Conservation (phyloP, 2,888 invertebrate species). For the Ectemnius continuus region DNA sequence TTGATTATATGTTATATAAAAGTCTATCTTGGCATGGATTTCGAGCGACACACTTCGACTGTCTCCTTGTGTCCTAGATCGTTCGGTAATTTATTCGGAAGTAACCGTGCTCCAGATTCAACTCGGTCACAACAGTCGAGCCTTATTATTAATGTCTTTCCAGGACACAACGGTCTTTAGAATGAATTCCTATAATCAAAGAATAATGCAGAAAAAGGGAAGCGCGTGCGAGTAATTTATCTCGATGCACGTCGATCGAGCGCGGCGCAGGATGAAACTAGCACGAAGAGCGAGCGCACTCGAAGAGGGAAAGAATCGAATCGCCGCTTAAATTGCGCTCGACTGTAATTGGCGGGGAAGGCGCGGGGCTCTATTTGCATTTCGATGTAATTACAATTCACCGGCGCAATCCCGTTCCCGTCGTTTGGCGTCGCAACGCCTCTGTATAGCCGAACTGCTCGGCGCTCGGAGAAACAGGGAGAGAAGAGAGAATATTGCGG, state of each 20-base stretch:
- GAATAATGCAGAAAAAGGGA: not conserved
- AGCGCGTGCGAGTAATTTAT: too few species aligned
- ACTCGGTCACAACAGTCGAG: too few species aligned
- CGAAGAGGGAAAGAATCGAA: constrained; percentile 3
- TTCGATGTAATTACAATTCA: constrained; percentile 48
- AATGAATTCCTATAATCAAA: too few species aligned
- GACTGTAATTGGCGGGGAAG: constrained; percentile 35
- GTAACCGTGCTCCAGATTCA: not conserved
- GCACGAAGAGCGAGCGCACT: not conserved
- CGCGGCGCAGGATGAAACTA: not conserved
- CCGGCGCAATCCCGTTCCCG: constrained; percentile 45
- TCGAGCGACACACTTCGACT: not conserved
- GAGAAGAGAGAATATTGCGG: constrained; percentile 19
- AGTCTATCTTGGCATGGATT: not conserved
- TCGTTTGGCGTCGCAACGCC: not conserved
- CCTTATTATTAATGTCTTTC: too few species aligned
- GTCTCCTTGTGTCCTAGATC: not conserved
- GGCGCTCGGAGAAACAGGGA: not conserved
- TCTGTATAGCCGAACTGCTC: too few species aligned
- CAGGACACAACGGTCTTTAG: too few species aligned
- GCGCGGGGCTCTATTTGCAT: constrained; percentile 45
- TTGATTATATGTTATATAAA: too few species aligned
- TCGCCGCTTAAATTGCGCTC: constrained; percentile 20
- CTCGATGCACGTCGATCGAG: too few species aligned
- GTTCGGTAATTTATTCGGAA: not conserved